phyloP scores from a whole-genome alignment of 1,140 invertebrate genomes.

The Neuroterus valhalla region DNA sequence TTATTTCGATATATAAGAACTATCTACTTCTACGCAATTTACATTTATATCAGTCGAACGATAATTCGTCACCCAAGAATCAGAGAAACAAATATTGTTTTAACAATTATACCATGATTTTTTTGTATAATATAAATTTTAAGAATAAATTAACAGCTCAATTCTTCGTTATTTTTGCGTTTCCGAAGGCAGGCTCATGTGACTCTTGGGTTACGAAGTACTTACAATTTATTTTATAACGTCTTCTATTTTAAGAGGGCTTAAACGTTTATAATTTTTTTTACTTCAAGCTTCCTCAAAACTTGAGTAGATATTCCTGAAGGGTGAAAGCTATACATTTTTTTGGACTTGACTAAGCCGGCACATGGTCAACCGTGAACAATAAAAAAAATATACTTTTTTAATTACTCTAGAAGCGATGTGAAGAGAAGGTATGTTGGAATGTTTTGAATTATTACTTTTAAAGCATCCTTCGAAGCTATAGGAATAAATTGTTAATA shows the following conservation, averaged over 20 bases:
- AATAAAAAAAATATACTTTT: too few relatives aligned
- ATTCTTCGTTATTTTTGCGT: background rate
- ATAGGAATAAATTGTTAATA: too few relatives aligned
- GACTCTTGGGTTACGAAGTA: conserved; percentile 24
- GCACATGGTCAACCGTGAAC: background rate
- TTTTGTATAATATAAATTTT: too few relatives aligned
- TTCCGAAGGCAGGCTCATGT: background rate
- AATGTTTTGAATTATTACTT: too few relatives aligned
- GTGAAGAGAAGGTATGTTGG: too few relatives aligned
- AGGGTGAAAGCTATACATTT: conserved; percentile 11
- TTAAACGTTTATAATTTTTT: conserved; percentile 1
- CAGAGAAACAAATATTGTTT: background rate
- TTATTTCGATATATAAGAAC: conserved; percentile 1
- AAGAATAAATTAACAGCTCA: too few relatives aligned
- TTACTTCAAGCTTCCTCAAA: background rate
- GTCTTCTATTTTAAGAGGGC: background rate
- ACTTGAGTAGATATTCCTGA: background rate
- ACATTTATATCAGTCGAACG: conserved; percentile 24
- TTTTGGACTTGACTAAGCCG: conserved; percentile 2
- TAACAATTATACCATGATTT: too few relatives aligned
- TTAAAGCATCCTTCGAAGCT: too few relatives aligned
- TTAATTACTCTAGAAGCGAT: too few relatives aligned
- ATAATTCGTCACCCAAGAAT: conserved; percentile 24
- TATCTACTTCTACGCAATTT: conserved; percentile 4
- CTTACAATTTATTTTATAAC: background rate